Percentiles rank a stretch among this genome's conserved stretches.
Conservation (phyloP, 2,888 invertebrate species). For the Aelia acuminata region DNA sequence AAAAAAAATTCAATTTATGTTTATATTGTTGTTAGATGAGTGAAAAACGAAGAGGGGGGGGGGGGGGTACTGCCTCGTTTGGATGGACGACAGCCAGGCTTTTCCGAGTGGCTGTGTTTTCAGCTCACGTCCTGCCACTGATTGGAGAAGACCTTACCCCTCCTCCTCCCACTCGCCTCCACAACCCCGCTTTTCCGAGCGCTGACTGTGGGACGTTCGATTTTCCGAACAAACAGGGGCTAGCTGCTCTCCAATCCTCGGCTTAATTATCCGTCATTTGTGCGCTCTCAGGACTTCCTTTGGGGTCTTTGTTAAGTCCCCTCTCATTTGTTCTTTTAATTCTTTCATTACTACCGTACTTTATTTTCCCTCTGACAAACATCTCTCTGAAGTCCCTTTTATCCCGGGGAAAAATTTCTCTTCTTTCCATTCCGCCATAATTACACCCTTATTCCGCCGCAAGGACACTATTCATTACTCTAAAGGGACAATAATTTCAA, state of each 20-base stretch:
- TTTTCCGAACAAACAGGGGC: slow-evolving; percentile 40
- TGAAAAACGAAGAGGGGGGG: neutral
- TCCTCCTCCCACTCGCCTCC: neutral
- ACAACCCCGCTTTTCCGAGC: neutral
- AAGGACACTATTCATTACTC: slow-evolving; percentile 24
- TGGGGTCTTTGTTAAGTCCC: slow-evolving; percentile 29
- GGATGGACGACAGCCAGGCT: slow-evolving; percentile 22
- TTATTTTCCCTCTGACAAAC: slow-evolving; percentile 38
- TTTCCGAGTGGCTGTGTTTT: slow-evolving; percentile 40
- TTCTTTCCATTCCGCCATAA: neutral
- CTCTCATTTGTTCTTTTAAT: slow-evolving; percentile 41
- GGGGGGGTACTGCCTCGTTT: neutral
- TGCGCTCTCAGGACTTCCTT: slow-evolving; percentile 36
- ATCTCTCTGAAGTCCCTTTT: slow-evolving; percentile 23
- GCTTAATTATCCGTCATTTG: slow-evolving; percentile 40
- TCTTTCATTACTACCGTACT: slow-evolving; percentile 16
- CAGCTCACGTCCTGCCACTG: slow-evolving; percentile 25
- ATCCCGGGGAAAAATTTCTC: slow-evolving; percentile 15
- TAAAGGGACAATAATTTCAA: neutral
- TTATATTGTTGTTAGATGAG: neutral
- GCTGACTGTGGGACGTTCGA: slow-evolving; percentile 10
- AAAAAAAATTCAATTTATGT: neutral
- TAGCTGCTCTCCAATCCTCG: slow-evolving; percentile 25
- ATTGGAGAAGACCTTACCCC: slow-evolving; percentile 1
- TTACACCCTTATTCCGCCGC: slow-evolving; percentile 9